phyloP scores from a whole-genome alignment of 2,113 vertebrate genomes.

The Scytalopus superciliaris region DNA sequence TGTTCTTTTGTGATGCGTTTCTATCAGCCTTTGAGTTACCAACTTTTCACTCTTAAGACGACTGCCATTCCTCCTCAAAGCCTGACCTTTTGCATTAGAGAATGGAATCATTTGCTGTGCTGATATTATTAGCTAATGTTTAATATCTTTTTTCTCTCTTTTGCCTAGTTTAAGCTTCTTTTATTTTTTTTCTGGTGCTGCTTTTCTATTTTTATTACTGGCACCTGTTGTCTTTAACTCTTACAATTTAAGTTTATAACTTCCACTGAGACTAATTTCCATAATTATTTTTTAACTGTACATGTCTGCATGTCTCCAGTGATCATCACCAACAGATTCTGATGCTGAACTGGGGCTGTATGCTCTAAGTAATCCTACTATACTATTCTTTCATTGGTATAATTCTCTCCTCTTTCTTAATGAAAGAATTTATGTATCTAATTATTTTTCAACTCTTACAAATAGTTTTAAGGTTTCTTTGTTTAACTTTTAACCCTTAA shows the following conservation, averaged over 20 bases:
- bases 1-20: not conserved
- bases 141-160: not conserved
- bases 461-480: not conserved
- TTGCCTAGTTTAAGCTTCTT: not conserved
- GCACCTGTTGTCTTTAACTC: not conserved
- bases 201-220: not conserved
- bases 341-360: not conserved
- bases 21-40: not conserved
- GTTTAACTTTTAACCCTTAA: not conserved
- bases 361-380: not conserved
- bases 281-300: not conserved
- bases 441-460: not conserved
- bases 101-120: not conserved
- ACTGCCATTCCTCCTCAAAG: not conserved
- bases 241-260: not conserved
- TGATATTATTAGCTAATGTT: not conserved
- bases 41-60: not conserved
- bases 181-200: not conserved
- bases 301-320: not conserved
- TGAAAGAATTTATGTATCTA: not conserved
- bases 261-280: not conserved
- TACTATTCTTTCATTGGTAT: not conserved
- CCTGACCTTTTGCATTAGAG: not conserved
- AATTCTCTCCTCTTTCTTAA: not conserved
- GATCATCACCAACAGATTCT: not conserved